Percentiles rank a stretch among this genome's conserved stretches.
Conservation (phyloP, 2,113 vertebrate genomes). For the Tylochromis polylepis region DNA sequence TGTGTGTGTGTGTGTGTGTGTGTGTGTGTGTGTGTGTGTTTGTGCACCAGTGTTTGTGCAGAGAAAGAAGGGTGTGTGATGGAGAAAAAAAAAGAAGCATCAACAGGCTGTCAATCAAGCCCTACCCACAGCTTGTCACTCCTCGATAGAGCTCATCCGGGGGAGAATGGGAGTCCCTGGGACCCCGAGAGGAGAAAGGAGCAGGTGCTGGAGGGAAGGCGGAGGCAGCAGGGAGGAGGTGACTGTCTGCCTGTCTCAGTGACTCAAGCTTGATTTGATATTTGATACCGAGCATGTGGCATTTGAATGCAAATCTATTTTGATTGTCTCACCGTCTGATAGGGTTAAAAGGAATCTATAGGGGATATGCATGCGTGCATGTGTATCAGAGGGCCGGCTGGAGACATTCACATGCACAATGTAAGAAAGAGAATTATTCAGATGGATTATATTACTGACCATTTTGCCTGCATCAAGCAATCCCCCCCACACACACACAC, state of each 20-base stretch:
- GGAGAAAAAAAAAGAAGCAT: slow-evolving; percentile 47
- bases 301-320: slow-evolving; percentile 75
- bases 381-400: slow-evolving; percentile 14
- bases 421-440: slow-evolving; percentile 74
- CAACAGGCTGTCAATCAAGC: slow-evolving; percentile 73
- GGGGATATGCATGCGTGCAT: slow-evolving; percentile 60
- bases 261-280: slow-evolving; percentile 70
- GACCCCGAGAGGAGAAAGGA: slow-evolving; percentile 47
- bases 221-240: slow-evolving; percentile 29
- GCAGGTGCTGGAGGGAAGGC: slow-evolving; percentile 8
- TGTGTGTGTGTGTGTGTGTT: neutral
- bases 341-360: slow-evolving; percentile 65
- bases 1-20: slow-evolving; percentile 50
- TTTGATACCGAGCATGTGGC: slow-evolving; percentile 71
- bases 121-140: slow-evolving; percentile 55
- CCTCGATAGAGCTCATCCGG: slow-evolving; percentile 45
- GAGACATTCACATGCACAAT: slow-evolving; percentile 31
- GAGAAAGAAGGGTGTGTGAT: neutral
- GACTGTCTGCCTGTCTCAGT: slow-evolving; percentile 58
- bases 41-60: neutral
- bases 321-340: slow-evolving; percentile 67
- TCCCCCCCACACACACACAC: too few species aligned
- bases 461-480: slow-evolving; percentile 85
- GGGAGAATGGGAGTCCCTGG: slow-evolving; percentile 58
- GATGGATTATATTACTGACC: slow-evolving; percentile 85